Evolutionary conservation across 2,797 vertebrate species (phyloP).

Genomic region (Craterocephalus amniculus): DNA sequence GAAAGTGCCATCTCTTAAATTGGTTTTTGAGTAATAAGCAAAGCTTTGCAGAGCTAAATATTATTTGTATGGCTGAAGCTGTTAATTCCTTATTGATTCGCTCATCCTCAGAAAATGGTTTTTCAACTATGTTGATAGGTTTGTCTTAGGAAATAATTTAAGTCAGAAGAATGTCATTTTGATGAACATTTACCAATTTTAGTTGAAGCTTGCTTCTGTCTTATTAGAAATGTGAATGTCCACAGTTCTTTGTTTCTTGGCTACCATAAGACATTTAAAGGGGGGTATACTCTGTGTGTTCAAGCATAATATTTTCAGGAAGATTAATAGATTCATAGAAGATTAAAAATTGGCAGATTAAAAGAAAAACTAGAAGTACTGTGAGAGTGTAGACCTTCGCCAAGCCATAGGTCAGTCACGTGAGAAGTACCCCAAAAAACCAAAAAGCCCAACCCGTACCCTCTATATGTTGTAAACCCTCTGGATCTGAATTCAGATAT

Average conservation of each 20-base stretch:
- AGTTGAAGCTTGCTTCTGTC: constrained; percentile 1
- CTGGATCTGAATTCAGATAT: too few relatives aligned
- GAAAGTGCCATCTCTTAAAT: constrained; percentile 10
- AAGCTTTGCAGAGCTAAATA: constrained; percentile 11
- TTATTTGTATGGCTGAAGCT: constrained; percentile 13
- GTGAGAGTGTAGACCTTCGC: too few relatives aligned
- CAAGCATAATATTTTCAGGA: not conserved
- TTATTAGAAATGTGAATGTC: not conserved
- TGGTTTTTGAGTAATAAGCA: constrained; percentile 23
- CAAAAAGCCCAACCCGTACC: too few relatives aligned
- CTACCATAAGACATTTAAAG: not conserved
- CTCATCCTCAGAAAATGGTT: constrained; percentile 10
- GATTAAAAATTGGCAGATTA: not conserved
- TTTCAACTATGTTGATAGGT: not conserved
- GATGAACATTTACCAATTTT: not conserved
- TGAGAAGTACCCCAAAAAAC: too few relatives aligned
- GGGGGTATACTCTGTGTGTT: not conserved
- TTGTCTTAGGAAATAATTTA: not conserved
- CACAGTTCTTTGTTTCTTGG: not conserved
- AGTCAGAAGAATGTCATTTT: not conserved
- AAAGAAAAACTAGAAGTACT: not conserved
- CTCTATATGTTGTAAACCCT: too few relatives aligned
- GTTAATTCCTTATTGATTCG: constrained; percentile 7
- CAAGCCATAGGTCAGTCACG: too few relatives aligned
- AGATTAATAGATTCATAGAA: not conserved